Conservation (phyloP, 2,888 invertebrate species). For the Drosophila maculinotata region DNA sequence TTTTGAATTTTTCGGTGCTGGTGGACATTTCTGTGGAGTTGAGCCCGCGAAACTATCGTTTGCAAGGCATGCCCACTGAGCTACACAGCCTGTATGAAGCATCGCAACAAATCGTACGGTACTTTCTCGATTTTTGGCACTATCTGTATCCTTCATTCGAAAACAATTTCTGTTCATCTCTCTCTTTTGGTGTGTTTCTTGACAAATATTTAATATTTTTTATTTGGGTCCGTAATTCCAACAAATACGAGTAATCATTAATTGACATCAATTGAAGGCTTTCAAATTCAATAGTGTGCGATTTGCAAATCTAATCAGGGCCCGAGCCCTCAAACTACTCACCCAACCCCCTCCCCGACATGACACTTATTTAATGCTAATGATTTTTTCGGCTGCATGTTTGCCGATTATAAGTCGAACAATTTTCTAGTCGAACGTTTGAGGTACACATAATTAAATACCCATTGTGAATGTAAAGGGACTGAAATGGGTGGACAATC, state of each 20-base stretch:
- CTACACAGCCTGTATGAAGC: no score
- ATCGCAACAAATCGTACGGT: no score
- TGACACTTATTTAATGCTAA: conserved; percentile 41
- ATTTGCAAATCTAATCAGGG: conserved; percentile 57
- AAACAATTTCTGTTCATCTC: no score
- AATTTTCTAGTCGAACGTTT: conserved; percentile 50
- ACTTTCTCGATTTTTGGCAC: no score
- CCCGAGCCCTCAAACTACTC: conserved; percentile 6
- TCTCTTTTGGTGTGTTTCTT: no score
- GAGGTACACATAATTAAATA: conserved; percentile 66
- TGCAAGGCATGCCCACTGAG: no score
- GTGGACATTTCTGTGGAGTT: no score
- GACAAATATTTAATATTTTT: no score
- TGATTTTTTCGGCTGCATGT: conserved; percentile 40
- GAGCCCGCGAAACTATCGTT: no score
- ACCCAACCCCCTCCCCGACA: neutral
- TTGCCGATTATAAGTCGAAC: conserved; percentile 35
- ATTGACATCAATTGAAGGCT: conserved; percentile 53
- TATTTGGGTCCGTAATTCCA: conserved; percentile 47
- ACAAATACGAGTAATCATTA: conserved; percentile 36
- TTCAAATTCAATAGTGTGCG: conserved; percentile 56
- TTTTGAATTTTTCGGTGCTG: no score
- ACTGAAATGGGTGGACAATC: conserved; percentile 51
- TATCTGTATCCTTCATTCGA: no score
- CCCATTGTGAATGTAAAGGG: conserved; percentile 48